Evolutionary conservation across 2,888 invertebrate species (phyloP).

Genomic region (Leptura quadrifasciata): DNA sequence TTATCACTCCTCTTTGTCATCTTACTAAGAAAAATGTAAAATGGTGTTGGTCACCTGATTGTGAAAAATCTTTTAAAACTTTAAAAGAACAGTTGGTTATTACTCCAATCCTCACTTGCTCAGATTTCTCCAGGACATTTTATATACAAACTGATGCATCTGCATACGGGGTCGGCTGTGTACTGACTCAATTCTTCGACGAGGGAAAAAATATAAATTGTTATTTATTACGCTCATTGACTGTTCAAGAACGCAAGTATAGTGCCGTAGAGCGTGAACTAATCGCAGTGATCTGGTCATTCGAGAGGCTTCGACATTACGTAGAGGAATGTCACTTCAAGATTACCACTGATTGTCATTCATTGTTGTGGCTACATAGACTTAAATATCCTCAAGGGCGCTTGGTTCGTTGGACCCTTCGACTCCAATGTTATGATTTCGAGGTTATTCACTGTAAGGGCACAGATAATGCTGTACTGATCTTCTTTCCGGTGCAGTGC

Average conservation of each 20-base stretch:
- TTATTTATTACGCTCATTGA: not conserved
- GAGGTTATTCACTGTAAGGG: constrained; percentile 20
- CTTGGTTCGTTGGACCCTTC: constrained; percentile 35
- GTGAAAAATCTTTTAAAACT: not conserved
- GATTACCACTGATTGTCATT: constrained; percentile 39
- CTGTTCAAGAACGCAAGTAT: no score
- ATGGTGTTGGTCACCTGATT: no score
- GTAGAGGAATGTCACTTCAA: not conserved
- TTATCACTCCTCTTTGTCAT: no score
- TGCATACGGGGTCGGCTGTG: not conserved
- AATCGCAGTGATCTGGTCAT: not conserved
- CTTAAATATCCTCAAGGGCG: constrained; percentile 39
- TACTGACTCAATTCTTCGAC: not conserved
- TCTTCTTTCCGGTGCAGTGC: not conserved
- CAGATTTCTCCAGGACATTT: not conserved
- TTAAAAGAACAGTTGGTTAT: not conserved
- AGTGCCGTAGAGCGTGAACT: not conserved
- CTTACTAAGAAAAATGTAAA: no score
- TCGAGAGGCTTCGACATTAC: not conserved
- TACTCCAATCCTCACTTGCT: not conserved
- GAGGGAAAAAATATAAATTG: no score
- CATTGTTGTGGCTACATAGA: no score
- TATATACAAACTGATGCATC: no score
- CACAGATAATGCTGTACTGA: constrained; percentile 37
- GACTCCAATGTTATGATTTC: constrained; percentile 33